A percentile compares a stretch with the other conserved stretches of the same genome.
Conservation (phyloP, 1,140 invertebrate genomes). For the Andricus grossulariae region DNA sequence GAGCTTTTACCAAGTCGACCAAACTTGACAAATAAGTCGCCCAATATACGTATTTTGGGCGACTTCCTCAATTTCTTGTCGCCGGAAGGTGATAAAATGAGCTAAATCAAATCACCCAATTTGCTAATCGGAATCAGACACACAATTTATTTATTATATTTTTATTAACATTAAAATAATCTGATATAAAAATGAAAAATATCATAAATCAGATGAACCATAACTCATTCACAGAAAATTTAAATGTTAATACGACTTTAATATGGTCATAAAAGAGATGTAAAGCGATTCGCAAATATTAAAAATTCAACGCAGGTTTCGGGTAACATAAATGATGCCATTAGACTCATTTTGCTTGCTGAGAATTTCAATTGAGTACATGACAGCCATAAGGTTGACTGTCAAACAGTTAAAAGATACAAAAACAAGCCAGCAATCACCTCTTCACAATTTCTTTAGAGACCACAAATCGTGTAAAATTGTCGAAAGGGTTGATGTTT, state of each 20-base stretch:
- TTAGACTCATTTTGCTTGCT: conserved; percentile 2
- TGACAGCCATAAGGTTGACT: conserved; percentile 1
- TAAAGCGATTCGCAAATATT: neutral
- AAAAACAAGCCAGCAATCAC: conserved; percentile 3
- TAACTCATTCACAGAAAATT: neutral
- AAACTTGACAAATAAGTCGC: too few relatives aligned
- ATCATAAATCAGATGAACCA: neutral
- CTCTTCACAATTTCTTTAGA: neutral
- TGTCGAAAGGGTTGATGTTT: neutral
- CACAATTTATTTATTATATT: too few relatives aligned
- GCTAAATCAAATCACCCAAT: too few relatives aligned
- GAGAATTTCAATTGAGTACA: neutral
- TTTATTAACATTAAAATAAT: too few relatives aligned
- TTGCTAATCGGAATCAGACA: too few relatives aligned
- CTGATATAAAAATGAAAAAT: too few relatives aligned
- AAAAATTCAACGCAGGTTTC: neutral
- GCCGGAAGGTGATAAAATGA: too few relatives aligned
- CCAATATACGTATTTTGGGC: too few relatives aligned
- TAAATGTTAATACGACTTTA: neutral
- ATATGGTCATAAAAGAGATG: neutral
- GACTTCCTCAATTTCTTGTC: too few relatives aligned
- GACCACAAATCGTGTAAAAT: neutral
- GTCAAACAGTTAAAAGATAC: neutral
- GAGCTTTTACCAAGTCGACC: too few relatives aligned
- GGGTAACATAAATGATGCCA: neutral